Percentiles rank a stretch among this genome's conserved stretches.
Evolutionary conservation across 2,113 vertebrate genomes (phyloP).

Genomic region (Alces alces): DNA sequence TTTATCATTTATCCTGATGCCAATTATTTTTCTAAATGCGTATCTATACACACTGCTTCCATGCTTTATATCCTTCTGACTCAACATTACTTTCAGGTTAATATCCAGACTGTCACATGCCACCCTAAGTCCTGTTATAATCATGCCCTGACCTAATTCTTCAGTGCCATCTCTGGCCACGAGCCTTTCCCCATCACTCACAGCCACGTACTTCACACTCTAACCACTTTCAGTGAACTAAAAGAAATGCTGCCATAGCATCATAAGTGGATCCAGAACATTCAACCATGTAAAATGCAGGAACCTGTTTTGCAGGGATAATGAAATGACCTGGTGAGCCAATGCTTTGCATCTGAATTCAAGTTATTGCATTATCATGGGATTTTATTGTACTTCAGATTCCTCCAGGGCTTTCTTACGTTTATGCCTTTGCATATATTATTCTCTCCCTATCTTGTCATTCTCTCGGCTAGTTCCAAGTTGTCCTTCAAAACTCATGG

Average conservation of each 20-base stretch:
- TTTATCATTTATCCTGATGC: background rate
- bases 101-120: background rate
- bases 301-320: constrained; percentile 40
- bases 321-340: constrained; percentile 47
- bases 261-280: background rate
- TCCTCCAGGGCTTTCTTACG: constrained; percentile 34
- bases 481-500: constrained; percentile 37
- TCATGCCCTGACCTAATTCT: background rate
- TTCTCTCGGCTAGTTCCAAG: background rate
- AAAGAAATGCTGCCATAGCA: background rate
- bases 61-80: background rate
- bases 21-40: background rate
- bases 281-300: constrained; percentile 13
- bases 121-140: background rate
- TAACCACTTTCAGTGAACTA: background rate
- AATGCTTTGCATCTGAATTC: constrained; percentile 41
- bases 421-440: constrained; percentile 43
- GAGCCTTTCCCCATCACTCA: background rate
- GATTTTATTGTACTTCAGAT: constrained; percentile 12
- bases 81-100: background rate
- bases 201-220: background rate
- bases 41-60: background rate
- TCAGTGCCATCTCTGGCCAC: background rate
- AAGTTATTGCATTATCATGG: constrained; percentile 28
- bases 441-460: background rate